Evolutionary conservation across 2,113 vertebrate species (phyloP), one percentile per base, ranked within the genome.

Genomic region (Zosterops lateralis): DNA sequence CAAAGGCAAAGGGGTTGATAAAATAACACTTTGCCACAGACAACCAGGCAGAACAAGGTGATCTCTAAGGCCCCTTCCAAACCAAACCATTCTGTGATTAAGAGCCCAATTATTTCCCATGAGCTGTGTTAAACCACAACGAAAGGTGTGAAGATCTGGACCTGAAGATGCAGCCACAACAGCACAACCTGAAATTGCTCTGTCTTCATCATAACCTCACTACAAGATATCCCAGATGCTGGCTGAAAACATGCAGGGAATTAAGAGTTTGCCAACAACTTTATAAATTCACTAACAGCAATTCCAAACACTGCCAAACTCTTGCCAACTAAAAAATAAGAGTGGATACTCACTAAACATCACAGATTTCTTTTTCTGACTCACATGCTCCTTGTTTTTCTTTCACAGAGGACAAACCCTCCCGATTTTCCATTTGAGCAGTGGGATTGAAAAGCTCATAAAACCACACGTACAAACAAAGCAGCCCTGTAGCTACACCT

Each of bases 1-100:
- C 90, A 92, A 64, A 79, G 58, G 47, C 60, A 88, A 88, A 88
- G 56, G 10, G 80, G 40, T 26, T 89, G 20, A 75, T 61, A 68
- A 90, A 90, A 84, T 2, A 85, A 40, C 34, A 45, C 38, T 78
- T 54, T 15, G 15, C 29, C 47, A 24, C 19, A 36, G 73, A 26
- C 2, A 42, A 9, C 31, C 36, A 81, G 40, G 75, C 44, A 64
- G 36, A 94, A 78, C 0, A 0, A 75, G 47, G 22, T 16, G 16
- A 32, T 34, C 17, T 34, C 11, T 5, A 82, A 54, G 25, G 25
- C 17, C 14, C 14, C 34, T 75, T 26, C 77, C n/a, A 67, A 31
- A 25, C 47, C 54, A 82, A 61, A 75, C 24, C 21, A 31, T 18
- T 26, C 20, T 12, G 9, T 21, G 29, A 29, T 28, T 54, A 75